phyloP scores from a whole-genome alignment of 2,888 invertebrate species.

The Dexiosoma caninum region DNA sequence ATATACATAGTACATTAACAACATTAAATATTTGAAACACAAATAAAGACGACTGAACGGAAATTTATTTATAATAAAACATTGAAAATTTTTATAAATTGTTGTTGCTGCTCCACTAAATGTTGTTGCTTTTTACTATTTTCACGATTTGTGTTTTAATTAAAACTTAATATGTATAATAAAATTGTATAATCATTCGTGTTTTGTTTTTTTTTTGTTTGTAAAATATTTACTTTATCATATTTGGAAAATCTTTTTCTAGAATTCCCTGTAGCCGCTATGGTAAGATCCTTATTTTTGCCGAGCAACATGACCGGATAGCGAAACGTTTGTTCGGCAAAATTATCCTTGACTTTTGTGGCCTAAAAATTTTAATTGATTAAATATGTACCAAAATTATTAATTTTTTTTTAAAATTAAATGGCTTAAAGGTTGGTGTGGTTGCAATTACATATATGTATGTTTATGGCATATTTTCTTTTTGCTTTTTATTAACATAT shows the following conservation, averaged over 20 bases:
- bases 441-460: no score
- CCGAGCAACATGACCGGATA: constrained; percentile 77
- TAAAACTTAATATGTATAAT: neutral
- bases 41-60: neutral
- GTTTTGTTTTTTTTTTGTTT: neutral
- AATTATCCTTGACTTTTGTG: constrained; percentile 66
- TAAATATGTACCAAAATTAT: constrained; percentile 12
- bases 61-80: neutral
- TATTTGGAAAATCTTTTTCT: constrained; percentile 77
- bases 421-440: neutral
- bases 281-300: constrained; percentile 77
- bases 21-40: constrained; percentile 19
- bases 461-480: neutral
- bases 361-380: constrained; percentile 65
- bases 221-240: constrained; percentile 77
- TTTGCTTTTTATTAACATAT: constrained; percentile 2
- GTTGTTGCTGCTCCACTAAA: neutral
- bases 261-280: constrained; percentile 76
- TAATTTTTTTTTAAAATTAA: neutral
- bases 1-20: neutral
- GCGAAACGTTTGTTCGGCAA: constrained; percentile 75
- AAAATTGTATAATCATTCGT: neutral
- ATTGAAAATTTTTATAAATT: neutral
- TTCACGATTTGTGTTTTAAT: neutral
- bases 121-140: neutral